phyloP scores from a whole-genome alignment of 2,888 invertebrate species.

The Hyalella azteca region DNA sequence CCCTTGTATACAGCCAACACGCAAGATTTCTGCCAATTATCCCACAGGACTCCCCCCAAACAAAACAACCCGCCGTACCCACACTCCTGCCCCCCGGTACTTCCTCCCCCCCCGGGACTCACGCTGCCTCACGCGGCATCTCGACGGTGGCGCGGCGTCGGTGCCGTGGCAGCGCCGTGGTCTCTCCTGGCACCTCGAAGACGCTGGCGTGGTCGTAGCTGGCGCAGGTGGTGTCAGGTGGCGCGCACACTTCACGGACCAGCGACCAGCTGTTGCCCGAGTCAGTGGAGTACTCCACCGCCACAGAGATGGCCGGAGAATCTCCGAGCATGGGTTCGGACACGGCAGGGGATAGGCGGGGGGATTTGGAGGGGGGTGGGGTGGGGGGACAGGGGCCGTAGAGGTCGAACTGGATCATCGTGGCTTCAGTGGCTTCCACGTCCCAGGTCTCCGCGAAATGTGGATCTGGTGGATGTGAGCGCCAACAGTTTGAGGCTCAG shows the following conservation, averaged over 20 bases:
- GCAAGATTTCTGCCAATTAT: no score
- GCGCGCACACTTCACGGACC: constrained; percentile 63
- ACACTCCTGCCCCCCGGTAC: constrained; percentile 58
- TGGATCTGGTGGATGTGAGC: background rate
- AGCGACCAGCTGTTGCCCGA: constrained; percentile 63
- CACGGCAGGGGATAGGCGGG: background rate
- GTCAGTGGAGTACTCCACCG: constrained; percentile 64
- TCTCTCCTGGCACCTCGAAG: constrained; percentile 60
- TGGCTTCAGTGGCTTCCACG: constrained; percentile 62
- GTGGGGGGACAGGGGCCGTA: background rate
- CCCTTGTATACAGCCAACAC: no score
- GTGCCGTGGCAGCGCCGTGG: constrained; percentile 61
- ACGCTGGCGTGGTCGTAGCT: constrained; percentile 62
- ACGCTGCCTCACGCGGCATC: constrained; percentile 63
- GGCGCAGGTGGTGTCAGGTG: constrained; percentile 63
- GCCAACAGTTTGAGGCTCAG: no score
- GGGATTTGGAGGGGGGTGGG: background rate
- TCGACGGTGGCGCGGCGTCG: constrained; percentile 63
- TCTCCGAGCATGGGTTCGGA: constrained; percentile 5
- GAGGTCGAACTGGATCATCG: constrained; percentile 65
- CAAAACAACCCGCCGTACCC: constrained; percentile 63
- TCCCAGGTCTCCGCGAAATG: constrained; percentile 64
- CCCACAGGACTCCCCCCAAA: no score
- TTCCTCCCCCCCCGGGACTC: constrained; percentile 58
- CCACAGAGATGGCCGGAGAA: constrained; percentile 58